A percentile compares a stretch with the other conserved stretches of the same genome.
phyloP scores from a whole-genome alignment of 2,888 invertebrate species.

The Volucella zonaria region DNA sequence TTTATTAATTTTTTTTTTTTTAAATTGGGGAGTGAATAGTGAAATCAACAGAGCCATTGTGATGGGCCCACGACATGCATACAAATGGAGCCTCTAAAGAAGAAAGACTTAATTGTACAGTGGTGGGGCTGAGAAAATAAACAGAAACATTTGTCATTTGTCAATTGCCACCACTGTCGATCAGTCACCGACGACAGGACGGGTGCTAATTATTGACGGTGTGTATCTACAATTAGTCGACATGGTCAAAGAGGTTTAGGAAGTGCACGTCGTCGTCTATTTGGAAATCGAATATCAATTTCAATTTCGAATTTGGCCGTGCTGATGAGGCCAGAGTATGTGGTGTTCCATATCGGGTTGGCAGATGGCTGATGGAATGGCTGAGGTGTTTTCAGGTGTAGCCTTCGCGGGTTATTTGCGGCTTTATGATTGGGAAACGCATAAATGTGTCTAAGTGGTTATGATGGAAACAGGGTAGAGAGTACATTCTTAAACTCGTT shows the following conservation, averaged over 20 bases:
- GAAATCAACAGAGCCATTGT: conserved; percentile 61
- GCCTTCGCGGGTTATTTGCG: conserved; percentile 39
- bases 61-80: conserved; percentile 41
- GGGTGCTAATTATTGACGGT: conserved; percentile 49
- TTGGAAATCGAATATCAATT: conserved; percentile 9
- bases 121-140: conserved; percentile 4
- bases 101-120: conserved; percentile 2
- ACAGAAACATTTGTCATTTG: conserved; percentile 33
- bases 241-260: conserved; percentile 61
- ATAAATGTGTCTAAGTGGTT: conserved; percentile 7
- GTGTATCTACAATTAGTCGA: conserved; percentile 50
- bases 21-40: conserved; percentile 46
- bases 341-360: conserved; percentile 20
- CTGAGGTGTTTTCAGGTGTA: conserved; percentile 39
- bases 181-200: not conserved
- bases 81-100: conserved; percentile 42
- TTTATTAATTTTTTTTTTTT: conserved; percentile 4
- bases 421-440: conserved; percentile 33
- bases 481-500: conserved; percentile 11
- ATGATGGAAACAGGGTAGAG: not conserved
- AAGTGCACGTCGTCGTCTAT: conserved; percentile 36
- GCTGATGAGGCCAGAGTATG: conserved; percentile 17
- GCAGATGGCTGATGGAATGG: conserved; percentile 20
- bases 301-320: conserved; percentile 9
- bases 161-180: too few species aligned